Base-by-base conservation (phyloP, 2,797 vertebrate species). In the Hoplostethus mediterraneus region DNA sequence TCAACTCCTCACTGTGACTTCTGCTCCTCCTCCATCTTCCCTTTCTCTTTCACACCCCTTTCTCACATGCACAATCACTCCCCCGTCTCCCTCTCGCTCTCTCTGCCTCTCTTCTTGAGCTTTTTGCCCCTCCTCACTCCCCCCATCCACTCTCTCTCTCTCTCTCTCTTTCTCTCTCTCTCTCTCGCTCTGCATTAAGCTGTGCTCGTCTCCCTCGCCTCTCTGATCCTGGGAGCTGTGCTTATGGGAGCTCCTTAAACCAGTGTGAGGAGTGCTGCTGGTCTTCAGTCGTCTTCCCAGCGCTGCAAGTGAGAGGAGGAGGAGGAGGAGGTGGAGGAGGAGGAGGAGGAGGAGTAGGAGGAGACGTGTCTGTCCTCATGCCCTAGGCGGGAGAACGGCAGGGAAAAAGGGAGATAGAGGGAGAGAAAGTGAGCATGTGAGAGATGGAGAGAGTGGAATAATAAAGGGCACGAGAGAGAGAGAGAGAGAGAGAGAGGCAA, bases 121-220 rank as follows among this genome's bases (percentile, higher is more conserved):
- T 92, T 87, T 93, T 89, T 90, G 84, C 92, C 93, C 89, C 87
- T 93, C 89, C 85, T 66, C 30, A 13, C 59, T 8, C 12, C 65
- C 81, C 79, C 71, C 77, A 31, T 67, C 75, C 38, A 56, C 71
- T 54, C 51, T 69, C 55, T 3, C 78, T n/a, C 62, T 65, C 69
- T 73, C 71, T 71, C 73, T 53, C 83, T 68, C 42, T n/a, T n/a
- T n/a, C n/a, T n/a, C n/a, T n/a, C 62, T 65, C 69, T 73, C 71
- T 71, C 73, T 53, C 83, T 68, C 42, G 16, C 82, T 83, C 80
- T 80, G 82, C 83, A 75, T 89, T 90, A 91, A 92, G 80, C 89
- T 80, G 73, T 63, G 81, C 88, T 89, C 73, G 79, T 91, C 84
- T 91, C 79, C 53, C 73, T 72, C 21, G 66, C 69, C 70, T 78